A percentile compares a stretch with the other conserved stretches of the same genome.
These are phyloP conservation scores for Delichon dasypus DNA, from an alignment of 2,797 vertebrate genomes.

Conservation along the genomic window DNA sequence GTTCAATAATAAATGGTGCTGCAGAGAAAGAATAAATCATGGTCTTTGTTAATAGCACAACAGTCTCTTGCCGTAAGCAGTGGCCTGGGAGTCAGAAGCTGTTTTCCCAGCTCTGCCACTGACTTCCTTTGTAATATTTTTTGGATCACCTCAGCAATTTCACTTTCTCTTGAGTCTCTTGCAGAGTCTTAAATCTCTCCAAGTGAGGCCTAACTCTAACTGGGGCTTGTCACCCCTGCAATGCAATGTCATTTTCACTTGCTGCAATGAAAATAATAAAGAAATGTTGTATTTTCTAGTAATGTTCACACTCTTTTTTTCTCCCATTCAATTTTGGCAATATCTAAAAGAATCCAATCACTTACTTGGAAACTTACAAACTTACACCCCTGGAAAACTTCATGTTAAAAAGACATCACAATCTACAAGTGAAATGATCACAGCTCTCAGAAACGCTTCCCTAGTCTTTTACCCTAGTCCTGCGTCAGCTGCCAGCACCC, in stretches of 20 bases:
- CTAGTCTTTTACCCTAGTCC: neutral
- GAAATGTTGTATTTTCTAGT: neutral
- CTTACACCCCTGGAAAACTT: neutral
- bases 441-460: neutral
- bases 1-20: neutral
- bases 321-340: neutral
- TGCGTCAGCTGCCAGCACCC: neutral
- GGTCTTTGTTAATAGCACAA: neutral
- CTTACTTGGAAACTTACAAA: neutral
- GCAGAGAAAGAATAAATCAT: neutral
- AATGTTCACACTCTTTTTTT: fast-evolving
- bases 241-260: neutral
- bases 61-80: neutral
- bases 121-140: neutral
- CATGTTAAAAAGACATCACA: neutral
- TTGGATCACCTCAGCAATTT: neutral
- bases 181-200: neutral
- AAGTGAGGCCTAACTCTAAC: neutral
- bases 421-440: neutral
- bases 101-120: neutral
- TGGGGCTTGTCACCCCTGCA: neutral
- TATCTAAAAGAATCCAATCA: neutral
- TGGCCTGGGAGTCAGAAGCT: neutral
- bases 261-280: neutral
- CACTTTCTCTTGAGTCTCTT: neutral